phyloP scores from a whole-genome alignment of 1,140 invertebrate species.

The Drosophila ficusphila region DNA sequence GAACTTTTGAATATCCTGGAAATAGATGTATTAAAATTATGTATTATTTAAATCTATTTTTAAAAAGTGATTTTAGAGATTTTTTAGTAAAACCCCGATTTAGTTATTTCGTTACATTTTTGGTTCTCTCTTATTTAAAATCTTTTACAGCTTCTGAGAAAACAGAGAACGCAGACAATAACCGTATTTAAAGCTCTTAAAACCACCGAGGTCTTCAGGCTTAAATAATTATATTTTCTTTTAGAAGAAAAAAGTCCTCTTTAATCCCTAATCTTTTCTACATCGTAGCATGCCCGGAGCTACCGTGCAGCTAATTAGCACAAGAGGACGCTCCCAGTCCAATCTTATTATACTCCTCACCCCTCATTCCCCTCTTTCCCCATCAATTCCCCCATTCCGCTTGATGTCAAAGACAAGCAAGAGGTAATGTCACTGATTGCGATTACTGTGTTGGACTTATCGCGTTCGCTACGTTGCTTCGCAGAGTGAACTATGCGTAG shows the following conservation, averaged over 20 bases:
- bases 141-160: too few relatives aligned
- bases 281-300: background rate
- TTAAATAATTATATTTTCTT: background rate
- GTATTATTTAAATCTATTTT: background rate
- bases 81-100: too few relatives aligned
- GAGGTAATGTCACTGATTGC: slow-evolving; percentile 70
- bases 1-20: slow-evolving; percentile 15
- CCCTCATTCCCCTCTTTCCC: background rate
- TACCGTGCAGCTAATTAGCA: slow-evolving; percentile 16
- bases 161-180: too few relatives aligned
- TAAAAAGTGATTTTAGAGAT: too few relatives aligned
- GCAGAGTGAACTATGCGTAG: slow-evolving; percentile 33
- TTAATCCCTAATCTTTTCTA: background rate
- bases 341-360: slow-evolving; percentile 30
- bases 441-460: slow-evolving; percentile 43
- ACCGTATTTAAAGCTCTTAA: too few relatives aligned
- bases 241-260: background rate
- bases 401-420: slow-evolving; percentile 8
- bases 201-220: too few relatives aligned
- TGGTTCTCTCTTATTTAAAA: too few relatives aligned
- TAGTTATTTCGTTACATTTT: too few relatives aligned
- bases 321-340: slow-evolving; percentile 2
- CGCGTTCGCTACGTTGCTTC: slow-evolving; percentile 8
- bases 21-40: background rate
- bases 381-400: background rate